Conservation (phyloP, 2,888 invertebrate species). For the Philereme vetulata region DNA sequence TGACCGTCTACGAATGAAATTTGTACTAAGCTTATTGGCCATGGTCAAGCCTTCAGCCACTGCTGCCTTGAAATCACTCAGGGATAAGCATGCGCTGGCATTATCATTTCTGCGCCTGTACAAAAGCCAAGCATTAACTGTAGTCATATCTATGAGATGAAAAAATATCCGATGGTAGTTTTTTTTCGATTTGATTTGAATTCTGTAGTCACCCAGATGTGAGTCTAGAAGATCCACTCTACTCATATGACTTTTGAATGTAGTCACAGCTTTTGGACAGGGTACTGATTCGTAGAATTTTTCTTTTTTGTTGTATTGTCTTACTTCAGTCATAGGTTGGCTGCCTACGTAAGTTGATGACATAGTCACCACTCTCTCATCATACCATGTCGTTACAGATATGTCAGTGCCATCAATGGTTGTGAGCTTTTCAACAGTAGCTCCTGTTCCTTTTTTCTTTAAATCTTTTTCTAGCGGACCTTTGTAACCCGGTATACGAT, state of each 20-base stretch:
- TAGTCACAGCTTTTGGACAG: conserved; percentile 13
- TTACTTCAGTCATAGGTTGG: conserved; percentile 7
- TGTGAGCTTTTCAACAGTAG: conserved; percentile 16
- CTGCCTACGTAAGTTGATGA: conserved; percentile 25
- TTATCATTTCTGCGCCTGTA: conserved; percentile 13
- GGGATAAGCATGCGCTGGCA: conserved; percentile 4
- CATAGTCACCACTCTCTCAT: conserved; percentile 27
- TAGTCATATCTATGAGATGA: conserved; percentile 19
- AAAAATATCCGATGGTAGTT: conserved; percentile 19
- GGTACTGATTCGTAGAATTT: conserved; percentile 2
- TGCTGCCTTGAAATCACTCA: conserved; percentile 20
- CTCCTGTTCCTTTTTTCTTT: conserved; percentile 15
- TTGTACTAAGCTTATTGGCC: conserved; percentile 10
- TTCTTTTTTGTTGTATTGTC: conserved; percentile 6
- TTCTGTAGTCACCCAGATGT: conserved; percentile 10
- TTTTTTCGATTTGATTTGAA: conserved; percentile 18
- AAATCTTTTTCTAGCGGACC: conserved; percentile 11
- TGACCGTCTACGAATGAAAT: neutral
- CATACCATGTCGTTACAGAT: conserved; percentile 21
- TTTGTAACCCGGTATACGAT: conserved; percentile 9
- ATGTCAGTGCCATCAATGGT: conserved; percentile 11
- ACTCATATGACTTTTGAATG: conserved; percentile 11
- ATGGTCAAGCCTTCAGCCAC: conserved; percentile 18
- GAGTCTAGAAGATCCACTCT: conserved; percentile 11
- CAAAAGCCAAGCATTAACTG: conserved; percentile 21